Base-by-base conservation (phyloP, 2,113 vertebrate genomes). In the Psammodynastes pulverulentus region DNA sequence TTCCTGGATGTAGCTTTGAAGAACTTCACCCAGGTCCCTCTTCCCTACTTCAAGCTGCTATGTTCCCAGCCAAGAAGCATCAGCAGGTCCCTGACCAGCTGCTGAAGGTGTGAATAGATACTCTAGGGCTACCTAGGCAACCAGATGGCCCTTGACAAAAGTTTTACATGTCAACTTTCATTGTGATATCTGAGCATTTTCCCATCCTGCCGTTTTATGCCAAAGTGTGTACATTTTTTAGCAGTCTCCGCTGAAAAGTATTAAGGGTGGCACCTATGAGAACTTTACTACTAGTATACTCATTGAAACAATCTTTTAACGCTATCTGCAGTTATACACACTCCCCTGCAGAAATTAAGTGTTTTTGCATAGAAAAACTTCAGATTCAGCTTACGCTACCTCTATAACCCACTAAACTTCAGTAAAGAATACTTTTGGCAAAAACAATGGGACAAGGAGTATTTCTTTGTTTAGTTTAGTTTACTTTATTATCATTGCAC, bases 71-170 rank as follows among this genome's bases (percentile, higher is more conserved):
- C 46, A 24, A 67, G 51, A 62, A 58, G 51, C 9, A 87, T 52
- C 46, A 29, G 1, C 15, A 86, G 9, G 23, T 72, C 85, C 45
- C 90, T 46, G 21, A 52, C 54, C 91, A 91, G 91, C 56, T 87
- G 91, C 56, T 67, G 19, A 17, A 23, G 24, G 46, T 87, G 87
- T 43, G 54, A 72, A 87, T 62, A 67, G 52, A 87, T 67, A 62
- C 91, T 91, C 85, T 13, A 49, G 85, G n/a, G 85, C 26, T 87
- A 13, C 45, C 21, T 91, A n/a, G 39, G n/a, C 45, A 67, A 86
- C 54, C 91, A 91, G 91, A 91, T 91, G 90, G 90, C 51, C 85
- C 56, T 51, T 91, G 85, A 91, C 58, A 67, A 49, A 87, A 67
- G 26, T 34, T 87, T 91, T n/a, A 87, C 21, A 87, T 72, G 85